phyloP scores from a whole-genome alignment of 2,113 vertebrate species.

The Strigops habroptila region DNA sequence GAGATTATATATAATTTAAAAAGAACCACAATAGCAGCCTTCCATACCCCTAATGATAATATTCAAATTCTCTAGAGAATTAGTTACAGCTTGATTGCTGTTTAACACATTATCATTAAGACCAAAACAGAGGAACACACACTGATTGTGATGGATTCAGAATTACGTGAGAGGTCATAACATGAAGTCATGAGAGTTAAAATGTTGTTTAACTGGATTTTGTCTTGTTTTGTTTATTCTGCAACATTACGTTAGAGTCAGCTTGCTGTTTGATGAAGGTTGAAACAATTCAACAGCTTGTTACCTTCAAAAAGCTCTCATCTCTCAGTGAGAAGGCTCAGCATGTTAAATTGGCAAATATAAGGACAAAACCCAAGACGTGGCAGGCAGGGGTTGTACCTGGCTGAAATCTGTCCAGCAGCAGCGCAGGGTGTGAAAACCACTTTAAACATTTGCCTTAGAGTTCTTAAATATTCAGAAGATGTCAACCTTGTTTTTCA shows the following conservation, averaged over 20 bases:
- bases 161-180: neutral
- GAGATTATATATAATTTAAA: neutral
- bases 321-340: neutral
- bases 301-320: neutral
- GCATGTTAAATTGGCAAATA: neutral
- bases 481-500: neutral
- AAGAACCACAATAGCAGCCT: neutral
- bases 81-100: neutral
- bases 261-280: neutral
- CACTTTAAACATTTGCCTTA: neutral
- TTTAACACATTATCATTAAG: neutral
- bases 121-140: neutral
- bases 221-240: neutral
- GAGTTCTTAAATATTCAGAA: neutral
- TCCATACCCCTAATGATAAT: neutral
- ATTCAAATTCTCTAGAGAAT: neutral
- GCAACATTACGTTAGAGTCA: neutral
- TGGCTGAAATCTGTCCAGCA: neutral
- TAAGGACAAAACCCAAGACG: too few relatives aligned
- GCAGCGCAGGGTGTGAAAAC: neutral
- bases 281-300: neutral
- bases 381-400: neutral
- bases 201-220: neutral
- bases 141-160: neutral
- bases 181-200: neutral